Base-by-base conservation (phyloP, 2,888 invertebrate genomes). In the Cryptocephalus moraei region DNA sequence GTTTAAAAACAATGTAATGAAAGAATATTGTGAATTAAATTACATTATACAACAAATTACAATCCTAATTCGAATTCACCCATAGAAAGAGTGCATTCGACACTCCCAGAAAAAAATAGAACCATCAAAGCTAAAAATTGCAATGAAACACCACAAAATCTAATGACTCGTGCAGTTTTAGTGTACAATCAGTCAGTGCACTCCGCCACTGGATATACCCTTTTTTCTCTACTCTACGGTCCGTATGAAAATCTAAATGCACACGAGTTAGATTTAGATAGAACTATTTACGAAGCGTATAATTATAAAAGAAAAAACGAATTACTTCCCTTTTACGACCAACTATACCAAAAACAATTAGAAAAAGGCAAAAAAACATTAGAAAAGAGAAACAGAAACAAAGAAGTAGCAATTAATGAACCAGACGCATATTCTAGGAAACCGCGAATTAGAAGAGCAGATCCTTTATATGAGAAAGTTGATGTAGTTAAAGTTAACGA, bases 21-120 rank as follows among this genome's bases (percentile, higher is more conserved):
- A 38, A 45, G 45, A 45, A 38, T 45, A 33, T 10, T 45, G 45
- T 31, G 32, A 45, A 39, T 40, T n/a, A 32, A 45, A 31, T 9
- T 45, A 2, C 39, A 40, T 12, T 32, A 10, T 11, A 32, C 32
- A 32, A 45, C 39, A n/a, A 39, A 33, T 8, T 14, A 39, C 12
- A 45, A 45, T 12, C 39, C 39, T 8, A 45, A 32, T 32, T 45
- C 32, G 8, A 38, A 39, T 31, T 39, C 45, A 2, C 45, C 44
- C 3, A 12, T 44, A 4, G 44, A 42, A 42, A 14, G 42, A 9
- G 22, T 42, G 11, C 42, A 42, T 42, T 31, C 22, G 12, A 12
- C 40, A 9, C 4, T 40, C 22, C 10, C n/a, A n/a, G 40, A 40
- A 40, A n/a, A 40, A 40, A 14, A 9, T 9, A 8, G 31, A 36